Conservation (phyloP, 2,797 vertebrate genomes). For the Oryzias sinensis region DNA sequence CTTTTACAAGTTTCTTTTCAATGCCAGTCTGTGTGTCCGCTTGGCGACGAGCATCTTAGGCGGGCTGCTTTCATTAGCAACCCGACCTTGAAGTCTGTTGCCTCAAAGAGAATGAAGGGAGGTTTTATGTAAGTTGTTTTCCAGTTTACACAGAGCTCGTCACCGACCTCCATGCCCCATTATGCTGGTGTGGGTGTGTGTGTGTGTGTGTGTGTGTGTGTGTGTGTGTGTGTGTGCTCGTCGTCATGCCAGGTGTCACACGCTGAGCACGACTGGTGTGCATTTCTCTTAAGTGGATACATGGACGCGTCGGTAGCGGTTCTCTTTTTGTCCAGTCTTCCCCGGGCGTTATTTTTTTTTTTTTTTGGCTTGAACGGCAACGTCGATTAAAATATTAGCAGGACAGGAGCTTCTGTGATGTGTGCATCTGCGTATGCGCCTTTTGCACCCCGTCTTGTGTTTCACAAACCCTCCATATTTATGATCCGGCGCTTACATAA, state of each 20-base stretch:
- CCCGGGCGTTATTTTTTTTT: constrained; percentile 4
- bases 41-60: background rate
- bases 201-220: constrained; percentile 2
- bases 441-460: constrained; percentile 56
- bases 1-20: too few relatives aligned
- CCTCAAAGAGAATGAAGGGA: constrained; percentile 32
- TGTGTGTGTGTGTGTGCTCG: background rate
- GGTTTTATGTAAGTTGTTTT: constrained; percentile 66
- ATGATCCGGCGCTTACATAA: constrained; percentile 72
- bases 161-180: constrained; percentile 18
- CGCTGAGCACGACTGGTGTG: constrained; percentile 13
- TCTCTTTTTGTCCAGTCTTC: constrained; percentile 33
- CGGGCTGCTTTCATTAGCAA: constrained; percentile 31
- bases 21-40: too few relatives aligned
- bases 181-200: constrained; percentile 11
- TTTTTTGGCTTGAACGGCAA: constrained; percentile 15
- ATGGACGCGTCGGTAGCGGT: constrained; percentile 10
- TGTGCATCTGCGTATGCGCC: constrained; percentile 28
- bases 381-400: constrained; percentile 16
- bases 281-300: constrained; percentile 1
- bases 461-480: constrained; percentile 72
- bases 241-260: constrained; percentile 24
- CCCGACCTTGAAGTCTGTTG: constrained; percentile 30
- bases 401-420: constrained; percentile 28
- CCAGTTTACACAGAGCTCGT: constrained; percentile 39